Evolutionary conservation across 2,888 invertebrate species (phyloP).

Genomic region (Bembecia ichneumoniformis): DNA sequence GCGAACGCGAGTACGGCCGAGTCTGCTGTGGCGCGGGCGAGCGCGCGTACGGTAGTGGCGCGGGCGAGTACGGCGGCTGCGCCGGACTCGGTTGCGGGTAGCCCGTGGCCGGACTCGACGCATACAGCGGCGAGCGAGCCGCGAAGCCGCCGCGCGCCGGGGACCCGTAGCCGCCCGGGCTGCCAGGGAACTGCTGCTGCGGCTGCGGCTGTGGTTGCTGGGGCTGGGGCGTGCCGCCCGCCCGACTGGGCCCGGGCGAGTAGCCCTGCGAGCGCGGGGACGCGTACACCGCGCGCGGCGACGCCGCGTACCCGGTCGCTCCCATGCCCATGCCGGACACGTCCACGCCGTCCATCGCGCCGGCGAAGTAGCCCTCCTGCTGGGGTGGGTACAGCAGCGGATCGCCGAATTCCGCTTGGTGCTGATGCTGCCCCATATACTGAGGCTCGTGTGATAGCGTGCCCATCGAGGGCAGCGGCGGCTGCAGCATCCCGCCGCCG

Average conservation of each 20-base stretch:
- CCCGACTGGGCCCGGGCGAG: conserved; percentile 41
- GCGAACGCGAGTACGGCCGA: conserved; percentile 47
- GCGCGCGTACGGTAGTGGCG: conserved; percentile 38
- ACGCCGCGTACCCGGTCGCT: conserved; percentile 29
- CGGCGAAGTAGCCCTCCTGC: conserved; percentile 6
- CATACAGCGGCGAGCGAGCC: conserved; percentile 45
- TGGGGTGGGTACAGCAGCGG: conserved; percentile 13
- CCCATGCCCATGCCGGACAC: conserved; percentile 8
- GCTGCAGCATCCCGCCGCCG: conserved; percentile 28
- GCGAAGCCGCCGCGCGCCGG: conserved; percentile 15
- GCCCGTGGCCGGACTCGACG: conserved; percentile 35
- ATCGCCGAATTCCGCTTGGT: conserved; percentile 19
- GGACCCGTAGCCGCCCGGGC: conserved; percentile 14
- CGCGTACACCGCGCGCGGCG: conserved; percentile 54
- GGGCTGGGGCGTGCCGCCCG: conserved; percentile 45
- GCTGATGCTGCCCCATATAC: conserved; percentile 30
- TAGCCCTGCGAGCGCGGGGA: conserved; percentile 57
- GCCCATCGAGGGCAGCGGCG: conserved; percentile 20
- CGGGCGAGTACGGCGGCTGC: conserved; percentile 27
- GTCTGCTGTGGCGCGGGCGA: conserved; percentile 29
- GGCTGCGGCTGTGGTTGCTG: conserved; percentile 28
- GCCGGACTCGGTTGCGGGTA: conserved; percentile 25
- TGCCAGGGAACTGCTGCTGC: background rate
- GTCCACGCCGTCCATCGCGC: conserved; percentile 11
- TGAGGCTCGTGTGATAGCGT: conserved; percentile 26